phyloP scores from a whole-genome alignment of 2,888 invertebrate species.

The Leptopilina myrica region DNA sequence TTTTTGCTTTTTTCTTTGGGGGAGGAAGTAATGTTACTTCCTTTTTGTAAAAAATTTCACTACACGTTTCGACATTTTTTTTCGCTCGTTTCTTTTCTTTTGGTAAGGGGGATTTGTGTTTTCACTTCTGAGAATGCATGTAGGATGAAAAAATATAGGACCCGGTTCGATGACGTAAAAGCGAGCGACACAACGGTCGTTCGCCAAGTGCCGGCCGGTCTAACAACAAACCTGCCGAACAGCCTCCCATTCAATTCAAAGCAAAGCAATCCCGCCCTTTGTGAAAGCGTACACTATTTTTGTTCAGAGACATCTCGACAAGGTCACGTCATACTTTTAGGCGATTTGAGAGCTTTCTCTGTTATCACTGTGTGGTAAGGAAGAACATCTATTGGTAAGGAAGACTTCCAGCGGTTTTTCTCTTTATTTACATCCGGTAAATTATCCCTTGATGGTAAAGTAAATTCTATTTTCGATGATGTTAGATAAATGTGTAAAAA shows the following conservation, averaged over 20 bases:
- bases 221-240: conserved; percentile 45
- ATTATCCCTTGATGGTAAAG: too few species aligned
- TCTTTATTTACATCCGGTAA: too few species aligned
- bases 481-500: too few species aligned
- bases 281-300: conserved; percentile 2
- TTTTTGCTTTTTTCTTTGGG: too few species aligned
- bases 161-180: conserved; percentile 33
- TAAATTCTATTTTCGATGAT: too few species aligned
- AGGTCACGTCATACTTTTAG: too few species aligned
- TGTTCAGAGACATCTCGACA: conserved; percentile 8
- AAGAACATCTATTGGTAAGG: too few species aligned
- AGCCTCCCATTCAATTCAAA: conserved; percentile 55
- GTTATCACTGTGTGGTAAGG: too few species aligned
- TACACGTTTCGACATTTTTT: conserved; percentile 48
- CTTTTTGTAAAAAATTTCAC: conserved; percentile 36
- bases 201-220: conserved; percentile 69
- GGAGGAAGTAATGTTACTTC: conserved; percentile 25
- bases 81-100: conserved; percentile 38
- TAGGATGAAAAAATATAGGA: not conserved
- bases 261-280: conserved; percentile 46
- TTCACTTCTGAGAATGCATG: too few species aligned
- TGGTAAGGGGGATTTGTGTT: not conserved
- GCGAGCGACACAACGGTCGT: conserved; percentile 70
- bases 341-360: too few species aligned
- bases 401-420: too few species aligned